Percentiles rank a stretch among this genome's conserved stretches.
phyloP scores from a whole-genome alignment of 2,888 invertebrate species.

The Tineola bisselliella region DNA sequence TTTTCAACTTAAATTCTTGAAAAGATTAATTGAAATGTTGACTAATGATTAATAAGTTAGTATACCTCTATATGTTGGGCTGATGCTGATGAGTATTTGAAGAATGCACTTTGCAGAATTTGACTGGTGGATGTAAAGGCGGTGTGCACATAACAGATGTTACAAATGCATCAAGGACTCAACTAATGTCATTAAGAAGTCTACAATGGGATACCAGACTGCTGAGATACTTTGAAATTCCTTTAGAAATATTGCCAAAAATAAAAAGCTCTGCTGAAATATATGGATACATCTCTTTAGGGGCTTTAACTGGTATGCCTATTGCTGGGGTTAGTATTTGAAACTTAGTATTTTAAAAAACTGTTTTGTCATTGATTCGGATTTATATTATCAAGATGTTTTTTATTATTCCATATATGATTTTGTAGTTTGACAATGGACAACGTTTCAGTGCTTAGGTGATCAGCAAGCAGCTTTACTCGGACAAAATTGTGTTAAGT shows the following conservation, averaged over 20 bases:
- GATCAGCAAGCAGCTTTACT: conserved; percentile 96
- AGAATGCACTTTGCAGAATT: conserved; percentile 58
- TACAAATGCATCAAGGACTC: conserved; percentile 95
- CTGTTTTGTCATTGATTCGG: no score
- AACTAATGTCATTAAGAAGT: conserved; percentile 92
- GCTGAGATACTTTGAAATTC: conserved; percentile 89
- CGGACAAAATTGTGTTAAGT: conserved; percentile 88
- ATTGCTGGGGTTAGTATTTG: conserved; percentile 82
- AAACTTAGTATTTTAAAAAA: conserved; percentile 16
- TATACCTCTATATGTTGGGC: no score
- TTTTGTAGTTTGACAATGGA: conserved; percentile 5
- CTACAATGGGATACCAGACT: conserved; percentile 90
- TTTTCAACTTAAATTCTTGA: no score
- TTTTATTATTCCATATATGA: not conserved
- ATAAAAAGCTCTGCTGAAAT: conserved; percentile 93
- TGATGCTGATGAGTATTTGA: no score
- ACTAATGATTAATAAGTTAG: no score
- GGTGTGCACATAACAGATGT: conserved; percentile 91
- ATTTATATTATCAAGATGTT: no score
- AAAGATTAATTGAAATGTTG: no score
- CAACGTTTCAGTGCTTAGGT: conserved; percentile 78
- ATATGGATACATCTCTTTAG: conserved; percentile 82
- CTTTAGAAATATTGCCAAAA: conserved; percentile 83
- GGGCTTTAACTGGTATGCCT: conserved; percentile 80
- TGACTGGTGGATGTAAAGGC: conserved; percentile 66